Base-by-base conservation (phyloP, 2,888 invertebrate species). In the Fabriciana adippe region DNA sequence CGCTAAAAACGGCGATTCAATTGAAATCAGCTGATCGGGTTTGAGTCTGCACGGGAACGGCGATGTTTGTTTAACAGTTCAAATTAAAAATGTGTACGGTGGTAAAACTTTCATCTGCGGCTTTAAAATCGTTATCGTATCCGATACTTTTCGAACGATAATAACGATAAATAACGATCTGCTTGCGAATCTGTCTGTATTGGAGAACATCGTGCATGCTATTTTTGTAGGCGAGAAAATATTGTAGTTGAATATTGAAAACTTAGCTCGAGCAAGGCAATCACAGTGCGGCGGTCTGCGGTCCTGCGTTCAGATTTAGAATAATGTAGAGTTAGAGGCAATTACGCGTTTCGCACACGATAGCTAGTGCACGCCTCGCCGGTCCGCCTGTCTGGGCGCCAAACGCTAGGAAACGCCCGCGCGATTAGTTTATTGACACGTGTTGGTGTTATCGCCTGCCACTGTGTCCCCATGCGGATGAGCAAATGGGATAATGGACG, bases 401-500 rank as follows among this genome's bases (percentile, higher is more conserved):
- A 21, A 51, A 61, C 18, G 41, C 61, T 74, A 69, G 71, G 74
- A 76, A 73, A 75, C 77, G 76, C 70, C 71, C 73, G 75, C 76
- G 75, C 80, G 83, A 87, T 88, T 83, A 86, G 87, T 86, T 85
- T 87, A 89, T 89, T 86, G 89, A 88, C 88, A 88, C 87, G 87
- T 85, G 88, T 84, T 67, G 76, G 81, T 81, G 80, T 80, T 78
- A 78, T 68, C 69, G 72, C 66, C 61, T 61, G 75, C 70, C 73
- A 76, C 72, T 73, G 73, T 83, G 91, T 88, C 89, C 92, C 90
- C 88, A 88, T 87, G 90, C 92, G 92, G 92, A 92, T 92, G 92
- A 79, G 86, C 92, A 89, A 92, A 92, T 92, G 92, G 92, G 83
- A 92, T 92, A 92, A 92, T 92, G 87, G 91, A 78, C 89, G 92